Evolutionary conservation across 2,888 invertebrate genomes (phyloP).

Genomic region (Limenitis camilla): DNA sequence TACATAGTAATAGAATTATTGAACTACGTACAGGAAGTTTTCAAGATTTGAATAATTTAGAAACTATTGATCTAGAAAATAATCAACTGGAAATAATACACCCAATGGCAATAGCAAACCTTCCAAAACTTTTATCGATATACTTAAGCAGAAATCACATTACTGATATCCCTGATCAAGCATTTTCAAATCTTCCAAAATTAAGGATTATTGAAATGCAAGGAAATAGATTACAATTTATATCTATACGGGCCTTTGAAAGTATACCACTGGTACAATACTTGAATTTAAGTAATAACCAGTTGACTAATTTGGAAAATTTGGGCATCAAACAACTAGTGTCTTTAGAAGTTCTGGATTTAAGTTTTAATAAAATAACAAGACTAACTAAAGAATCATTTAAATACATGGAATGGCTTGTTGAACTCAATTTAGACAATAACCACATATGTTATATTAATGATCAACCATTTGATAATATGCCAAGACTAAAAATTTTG

Average conservation of each 20-base stretch:
- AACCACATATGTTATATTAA: slow-evolving; percentile 87
- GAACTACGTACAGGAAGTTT: slow-evolving; percentile 83
- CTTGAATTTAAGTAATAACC: slow-evolving; percentile 88
- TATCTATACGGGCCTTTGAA: slow-evolving; percentile 83
- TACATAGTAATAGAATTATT: slow-evolving; percentile 83
- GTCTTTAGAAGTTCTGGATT: slow-evolving; percentile 88
- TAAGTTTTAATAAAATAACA: slow-evolving; percentile 85
- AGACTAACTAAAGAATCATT: slow-evolving; percentile 80
- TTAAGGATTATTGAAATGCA: slow-evolving; percentile 85
- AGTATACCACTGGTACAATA: slow-evolving; percentile 85
- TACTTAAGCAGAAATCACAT: slow-evolving; percentile 82
- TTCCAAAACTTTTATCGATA: slow-evolving; percentile 81
- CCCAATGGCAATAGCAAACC: slow-evolving; percentile 79
- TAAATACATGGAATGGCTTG: slow-evolving; percentile 87
- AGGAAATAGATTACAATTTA: slow-evolving; percentile 83
- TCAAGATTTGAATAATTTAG: slow-evolving; percentile 79
- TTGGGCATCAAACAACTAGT: slow-evolving; percentile 82
- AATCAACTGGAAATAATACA: slow-evolving; percentile 86
- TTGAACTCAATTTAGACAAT: slow-evolving; percentile 89
- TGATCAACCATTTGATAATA: slow-evolving; percentile 86
- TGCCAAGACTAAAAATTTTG: slow-evolving; percentile 87
- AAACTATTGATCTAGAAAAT: slow-evolving; percentile 84
- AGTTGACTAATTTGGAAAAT: slow-evolving; percentile 82
- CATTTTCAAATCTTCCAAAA: slow-evolving; percentile 84
- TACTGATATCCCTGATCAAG: slow-evolving; percentile 82